A percentile compares a stretch with the other conserved stretches of the same genome.
Conservation (phyloP, 2,113 vertebrate genomes). For the Macrotis lagotis region DNA sequence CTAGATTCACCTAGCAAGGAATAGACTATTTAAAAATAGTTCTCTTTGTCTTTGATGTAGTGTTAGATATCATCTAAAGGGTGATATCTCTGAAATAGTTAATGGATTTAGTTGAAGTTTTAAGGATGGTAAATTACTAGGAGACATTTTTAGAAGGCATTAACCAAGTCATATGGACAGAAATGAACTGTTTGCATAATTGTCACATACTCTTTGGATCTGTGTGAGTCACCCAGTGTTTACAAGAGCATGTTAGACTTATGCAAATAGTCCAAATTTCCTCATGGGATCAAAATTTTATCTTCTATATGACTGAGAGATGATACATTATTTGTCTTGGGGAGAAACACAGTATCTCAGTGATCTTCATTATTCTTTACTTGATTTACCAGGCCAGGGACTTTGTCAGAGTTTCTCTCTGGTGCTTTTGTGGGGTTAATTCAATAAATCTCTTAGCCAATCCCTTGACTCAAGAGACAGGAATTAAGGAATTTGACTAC, state of each 20-base stretch:
- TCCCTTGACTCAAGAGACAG: too few relatives aligned
- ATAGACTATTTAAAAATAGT: too few relatives aligned
- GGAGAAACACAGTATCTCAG: neutral
- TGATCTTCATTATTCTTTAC: neutral
- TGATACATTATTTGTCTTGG: neutral
- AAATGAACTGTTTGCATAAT: neutral
- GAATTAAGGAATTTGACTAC: too few relatives aligned
- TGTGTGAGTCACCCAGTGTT: neutral
- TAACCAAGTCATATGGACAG: neutral
- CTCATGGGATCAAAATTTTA: neutral
- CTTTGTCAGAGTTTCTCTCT: neutral
- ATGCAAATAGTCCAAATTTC: neutral
- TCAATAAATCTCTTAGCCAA: too few relatives aligned
- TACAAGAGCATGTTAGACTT: neutral
- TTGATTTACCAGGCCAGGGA: neutral
- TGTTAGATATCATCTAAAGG: too few relatives aligned
- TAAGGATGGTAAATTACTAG: too few relatives aligned
- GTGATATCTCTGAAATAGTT: too few relatives aligned
- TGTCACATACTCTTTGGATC: neutral
- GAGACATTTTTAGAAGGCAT: neutral
- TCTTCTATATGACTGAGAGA: neutral
- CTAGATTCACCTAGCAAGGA: too few relatives aligned
- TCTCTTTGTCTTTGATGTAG: too few relatives aligned
- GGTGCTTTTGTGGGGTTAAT: too few relatives aligned
- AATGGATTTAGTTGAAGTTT: too few relatives aligned